Conservation (phyloP, 2,113 vertebrate species). For the Ibidorhyncha struthersii region DNA sequence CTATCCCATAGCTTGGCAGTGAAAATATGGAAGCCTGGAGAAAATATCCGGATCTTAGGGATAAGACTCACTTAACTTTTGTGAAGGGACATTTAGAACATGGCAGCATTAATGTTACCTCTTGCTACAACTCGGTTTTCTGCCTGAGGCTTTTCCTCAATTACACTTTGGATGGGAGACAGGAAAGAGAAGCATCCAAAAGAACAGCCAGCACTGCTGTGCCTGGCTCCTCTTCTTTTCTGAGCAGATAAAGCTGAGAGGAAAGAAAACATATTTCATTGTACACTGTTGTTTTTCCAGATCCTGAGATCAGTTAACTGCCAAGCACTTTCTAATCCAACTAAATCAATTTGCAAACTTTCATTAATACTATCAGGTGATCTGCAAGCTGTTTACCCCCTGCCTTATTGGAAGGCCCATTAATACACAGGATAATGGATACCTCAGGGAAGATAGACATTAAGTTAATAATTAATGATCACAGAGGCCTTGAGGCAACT, state of each 20-base stretch:
- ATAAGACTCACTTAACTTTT: not conserved
- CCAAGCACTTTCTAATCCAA: constrained; percentile 58
- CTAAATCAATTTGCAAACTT: constrained; percentile 76
- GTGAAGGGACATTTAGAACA: not conserved
- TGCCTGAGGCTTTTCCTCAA: constrained; percentile 47
- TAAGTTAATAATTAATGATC: constrained; percentile 76
- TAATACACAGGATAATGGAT: constrained; percentile 68
- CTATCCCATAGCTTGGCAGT: not conserved
- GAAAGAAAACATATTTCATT: not conserved
- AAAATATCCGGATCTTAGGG: not conserved
- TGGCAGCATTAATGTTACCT: not conserved
- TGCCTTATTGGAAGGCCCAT: constrained; percentile 38
- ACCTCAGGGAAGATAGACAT: constrained; percentile 65
- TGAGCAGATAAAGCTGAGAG: constrained; percentile 16
- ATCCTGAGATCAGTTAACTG: constrained; percentile 21
- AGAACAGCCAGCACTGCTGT: not conserved
- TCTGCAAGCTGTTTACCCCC: constrained; percentile 72
- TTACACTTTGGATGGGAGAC: not conserved
- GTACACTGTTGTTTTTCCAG: not conserved
- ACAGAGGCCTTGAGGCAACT: constrained; percentile 60
- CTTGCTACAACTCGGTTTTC: not conserved
- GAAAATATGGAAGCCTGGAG: not conserved
- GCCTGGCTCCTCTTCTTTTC: constrained; percentile 1
- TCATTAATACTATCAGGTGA: constrained; percentile 67
- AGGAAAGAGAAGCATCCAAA: constrained; percentile 14